Evolutionary conservation across 2,113 vertebrate species (phyloP).

Genomic region (Ursus arctos): DNA sequence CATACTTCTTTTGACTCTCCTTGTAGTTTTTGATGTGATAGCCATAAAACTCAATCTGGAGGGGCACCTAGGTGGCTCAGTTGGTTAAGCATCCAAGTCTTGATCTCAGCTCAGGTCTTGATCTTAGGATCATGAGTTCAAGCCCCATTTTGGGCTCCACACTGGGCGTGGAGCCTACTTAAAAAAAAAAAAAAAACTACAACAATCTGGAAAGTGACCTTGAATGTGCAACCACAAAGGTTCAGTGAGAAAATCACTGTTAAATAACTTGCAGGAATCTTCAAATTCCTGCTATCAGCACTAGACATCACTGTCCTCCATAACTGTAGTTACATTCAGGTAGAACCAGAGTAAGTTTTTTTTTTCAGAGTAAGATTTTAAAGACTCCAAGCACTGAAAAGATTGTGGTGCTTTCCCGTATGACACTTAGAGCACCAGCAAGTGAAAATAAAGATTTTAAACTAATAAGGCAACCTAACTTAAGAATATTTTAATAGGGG

Average conservation of each 20-base stretch:
- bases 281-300: neutral
- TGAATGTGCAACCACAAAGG: neutral
- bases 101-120: neutral
- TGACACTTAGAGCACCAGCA: neutral
- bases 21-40: neutral
- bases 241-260: slow-evolving; percentile 1
- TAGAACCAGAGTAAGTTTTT: neutral
- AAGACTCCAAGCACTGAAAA: neutral
- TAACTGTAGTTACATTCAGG: neutral
- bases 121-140: neutral
- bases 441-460: slow-evolving; percentile 9
- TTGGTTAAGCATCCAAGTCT: neutral
- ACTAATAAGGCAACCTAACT: neutral
- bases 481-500: neutral
- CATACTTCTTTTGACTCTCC: neutral
- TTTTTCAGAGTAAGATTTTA: neutral
- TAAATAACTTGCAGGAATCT: neutral
- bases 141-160: neutral
- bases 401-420: neutral
- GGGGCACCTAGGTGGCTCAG: neutral
- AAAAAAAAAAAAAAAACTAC: neutral
- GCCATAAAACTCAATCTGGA: neutral
- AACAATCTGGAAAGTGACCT: neutral
- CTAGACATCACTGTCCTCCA: neutral
- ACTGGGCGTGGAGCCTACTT: neutral